phyloP scores from a whole-genome alignment of 1,140 invertebrate genomes.

The Vollenhovia emeryi region DNA sequence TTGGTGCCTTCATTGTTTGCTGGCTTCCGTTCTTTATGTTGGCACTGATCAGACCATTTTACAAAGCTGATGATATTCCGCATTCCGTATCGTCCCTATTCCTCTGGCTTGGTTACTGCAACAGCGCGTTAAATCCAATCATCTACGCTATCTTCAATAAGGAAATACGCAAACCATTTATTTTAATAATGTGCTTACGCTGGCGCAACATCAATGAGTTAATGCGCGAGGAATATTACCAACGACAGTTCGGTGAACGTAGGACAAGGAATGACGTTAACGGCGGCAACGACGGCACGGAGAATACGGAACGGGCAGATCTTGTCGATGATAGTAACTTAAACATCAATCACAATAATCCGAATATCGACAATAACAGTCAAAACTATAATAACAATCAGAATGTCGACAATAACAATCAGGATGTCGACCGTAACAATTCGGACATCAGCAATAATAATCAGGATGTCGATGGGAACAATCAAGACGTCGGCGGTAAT shows the following conservation, averaged over 20 bases:
- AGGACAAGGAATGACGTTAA: conserved; percentile 64
- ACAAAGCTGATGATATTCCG: conserved; percentile 88
- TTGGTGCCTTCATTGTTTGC: conserved; percentile 98
- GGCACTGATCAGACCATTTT: conserved; percentile 94
- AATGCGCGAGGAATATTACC: conserved; percentile 97
- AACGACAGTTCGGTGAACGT: conserved; percentile 94
- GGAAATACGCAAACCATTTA: conserved; percentile 97
- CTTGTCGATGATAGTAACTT: conserved; percentile 55
- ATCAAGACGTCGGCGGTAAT: background rate
- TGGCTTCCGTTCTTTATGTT: conserved; percentile 99
- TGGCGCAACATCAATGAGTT: conserved; percentile 95
- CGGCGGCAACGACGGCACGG: conserved; percentile 56
- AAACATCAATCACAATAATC: conserved; percentile 26
- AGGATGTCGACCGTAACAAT: conserved; percentile 22
- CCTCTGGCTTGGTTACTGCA: conserved; percentile 97
- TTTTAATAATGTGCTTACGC: conserved; percentile 89
- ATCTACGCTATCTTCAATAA: conserved; percentile 97
- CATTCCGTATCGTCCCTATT: conserved; percentile 87
- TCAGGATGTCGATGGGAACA: conserved; percentile 5
- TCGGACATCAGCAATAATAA: conserved; percentile 49
- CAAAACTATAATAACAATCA: background rate
- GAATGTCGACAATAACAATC: background rate
- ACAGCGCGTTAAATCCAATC: conserved; percentile 96
- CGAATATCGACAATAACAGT: background rate
- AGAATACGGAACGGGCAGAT: conserved; percentile 71